phyloP scores from a whole-genome alignment of 2,113 vertebrate genomes.

The Aviceda subcristata region DNA sequence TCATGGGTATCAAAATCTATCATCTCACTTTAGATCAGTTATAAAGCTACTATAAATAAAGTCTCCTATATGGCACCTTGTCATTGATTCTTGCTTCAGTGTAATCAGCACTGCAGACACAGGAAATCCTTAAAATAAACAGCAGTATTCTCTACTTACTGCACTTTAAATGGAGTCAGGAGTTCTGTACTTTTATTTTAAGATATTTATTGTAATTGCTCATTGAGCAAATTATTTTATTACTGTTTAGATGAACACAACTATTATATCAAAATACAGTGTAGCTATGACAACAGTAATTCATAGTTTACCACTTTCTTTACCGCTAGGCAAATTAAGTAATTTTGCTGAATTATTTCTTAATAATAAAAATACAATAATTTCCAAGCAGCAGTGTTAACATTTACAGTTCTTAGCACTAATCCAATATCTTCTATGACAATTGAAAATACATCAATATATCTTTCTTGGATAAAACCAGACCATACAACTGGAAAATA shows the following conservation, averaged over 20 bases:
- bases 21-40: background rate
- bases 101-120: constrained; percentile 2
- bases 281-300: background rate
- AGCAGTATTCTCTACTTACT: background rate
- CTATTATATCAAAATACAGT: background rate
- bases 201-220: background rate
- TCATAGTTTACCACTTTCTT: background rate
- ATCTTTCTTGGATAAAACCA: background rate
- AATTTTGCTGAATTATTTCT: background rate
- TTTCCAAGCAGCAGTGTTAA: background rate
- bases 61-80: background rate
- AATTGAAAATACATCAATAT: background rate
- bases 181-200: background rate
- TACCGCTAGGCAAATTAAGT: background rate
- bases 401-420: background rate
- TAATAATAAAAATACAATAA: background rate
- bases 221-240: background rate
- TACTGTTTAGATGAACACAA: background rate
- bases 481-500: background rate
- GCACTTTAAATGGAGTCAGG: background rate
- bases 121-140: constrained; percentile 45
- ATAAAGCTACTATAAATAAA: constrained; percentile 51
- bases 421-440: background rate
- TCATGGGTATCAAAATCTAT: constrained; percentile 24
- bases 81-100: constrained; percentile 19